Conservation (phyloP, 2,888 invertebrate species). For the Aphodius granarius region DNA sequence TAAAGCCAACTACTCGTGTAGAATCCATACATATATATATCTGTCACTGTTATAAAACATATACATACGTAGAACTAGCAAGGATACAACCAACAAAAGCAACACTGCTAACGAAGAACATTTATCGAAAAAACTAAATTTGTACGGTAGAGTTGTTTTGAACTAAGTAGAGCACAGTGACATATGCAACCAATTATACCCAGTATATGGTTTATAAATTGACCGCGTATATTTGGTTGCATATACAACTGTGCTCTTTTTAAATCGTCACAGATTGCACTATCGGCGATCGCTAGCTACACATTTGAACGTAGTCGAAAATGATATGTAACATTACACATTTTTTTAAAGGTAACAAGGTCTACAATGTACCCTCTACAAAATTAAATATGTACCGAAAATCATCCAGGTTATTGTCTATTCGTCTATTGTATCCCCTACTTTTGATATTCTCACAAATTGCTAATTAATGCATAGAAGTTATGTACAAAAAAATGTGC, state of each 20-base stretch:
- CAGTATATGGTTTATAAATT: too few relatives aligned
- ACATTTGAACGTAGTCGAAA: neutral
- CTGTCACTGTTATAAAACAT: neutral
- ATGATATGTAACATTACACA: neutral
- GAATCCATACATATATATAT: neutral
- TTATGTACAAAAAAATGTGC: neutral
- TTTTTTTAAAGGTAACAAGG: too few relatives aligned
- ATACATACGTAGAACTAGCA: neutral
- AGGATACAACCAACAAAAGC: neutral
- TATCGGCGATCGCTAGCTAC: neutral
- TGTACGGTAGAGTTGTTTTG: too few relatives aligned
- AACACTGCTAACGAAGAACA: too few relatives aligned
- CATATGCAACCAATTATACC: too few relatives aligned
- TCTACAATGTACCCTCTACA: neutral
- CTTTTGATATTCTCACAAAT: neutral
- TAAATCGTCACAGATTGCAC: neutral
- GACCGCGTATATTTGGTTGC: too few relatives aligned
- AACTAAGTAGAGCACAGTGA: too few relatives aligned
- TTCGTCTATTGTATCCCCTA: neutral
- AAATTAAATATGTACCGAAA: neutral
- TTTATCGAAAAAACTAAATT: too few relatives aligned
- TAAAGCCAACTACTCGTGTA: neutral
- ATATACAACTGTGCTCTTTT: too few relatives aligned
- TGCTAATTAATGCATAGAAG: neutral
- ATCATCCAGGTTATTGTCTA: neutral